Base-by-base conservation (phyloP, 2,888 invertebrate genomes). In the Lathronympha strigana region DNA sequence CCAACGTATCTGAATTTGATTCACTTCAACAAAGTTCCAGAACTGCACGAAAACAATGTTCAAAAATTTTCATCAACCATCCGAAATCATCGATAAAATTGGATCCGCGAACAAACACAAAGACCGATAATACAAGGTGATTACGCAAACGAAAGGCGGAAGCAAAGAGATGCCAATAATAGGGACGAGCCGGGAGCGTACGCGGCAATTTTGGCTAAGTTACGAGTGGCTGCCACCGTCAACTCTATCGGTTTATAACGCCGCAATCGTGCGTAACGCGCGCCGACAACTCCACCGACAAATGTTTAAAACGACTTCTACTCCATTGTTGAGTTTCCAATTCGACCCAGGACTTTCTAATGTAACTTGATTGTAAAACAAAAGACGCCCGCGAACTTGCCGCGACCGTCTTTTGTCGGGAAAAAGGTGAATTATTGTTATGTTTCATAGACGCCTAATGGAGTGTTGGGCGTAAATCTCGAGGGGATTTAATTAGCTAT, bases 401-500 rank as follows among this genome's bases (percentile, higher is more conserved):
- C 74, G 80, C 82, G 83, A 83, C 81, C 76, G 84, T 81, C 87
- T 86, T 88, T 90, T 89, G 90, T 89, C 61, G 67, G 47, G 61
- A 67, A 60, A 58, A 62, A 68, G 63, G 63, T 66, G 47, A 69
- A 66, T 69, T 68, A 69, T 63, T 67, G 68, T 67, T 68, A 43
- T 66, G 63, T 69, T 60, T 64, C 64, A 60, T 61, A 66, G 66
- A 40, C 64, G 54, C 53, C 54, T 66, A 66, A 66, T 66, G 66
- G 66, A 61, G 66, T 38, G 63, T 33, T 62, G 74, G 69, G 72
- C 70, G 78, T 81, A 83, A 86, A 84, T 85, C 86, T 86, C 84
- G 83, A 79, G 76, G 75, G 77, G 80, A 83, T 88, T 87, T 89
- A 90, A 90, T 90, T 87, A 90, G 84, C 84, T 87, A 86, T 82